Base-by-base conservation (phyloP, 2,888 invertebrate species). In the Capitulum mitella region DNA sequence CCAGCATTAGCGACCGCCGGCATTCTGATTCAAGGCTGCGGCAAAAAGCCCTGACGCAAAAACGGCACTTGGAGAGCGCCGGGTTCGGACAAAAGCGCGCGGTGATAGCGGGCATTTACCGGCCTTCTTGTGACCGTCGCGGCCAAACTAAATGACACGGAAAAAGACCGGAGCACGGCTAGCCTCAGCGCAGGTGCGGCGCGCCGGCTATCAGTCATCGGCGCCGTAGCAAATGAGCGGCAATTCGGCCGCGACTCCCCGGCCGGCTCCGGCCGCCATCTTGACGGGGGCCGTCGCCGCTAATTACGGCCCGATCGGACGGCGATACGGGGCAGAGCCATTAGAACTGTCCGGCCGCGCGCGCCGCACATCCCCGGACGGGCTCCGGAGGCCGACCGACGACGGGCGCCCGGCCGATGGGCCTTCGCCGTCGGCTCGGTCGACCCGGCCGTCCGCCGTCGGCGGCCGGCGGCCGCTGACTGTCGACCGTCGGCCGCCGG, bases 1-100 rank as follows among this genome's bases (percentile, higher is more conserved):
- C 70, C 70, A 14, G 10, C 70, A 70, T 40, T 26, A 40, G 29
- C 40, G 37, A 8, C 70, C 40, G 40, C 3, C 70, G 70, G 70
- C 70, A 70, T 26, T 70, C 22, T 37, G 70, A 70, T 70, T 70
- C 70, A 70, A 70, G 40, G 70, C 37, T 37, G 70, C 26, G 26
- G 70, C 70, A 70, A 70, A 70, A 70, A 70, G 70, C 40, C 34
- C 26, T 10, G 40, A 6, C 70, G 26, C 70, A 70, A 70, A 70
- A 70, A 70, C 26, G 1, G 6, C 70, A 26, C 8, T 70, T 3
- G 0, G 22, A 19, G 70, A 26, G 40, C 26, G 70, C 10, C 70
- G 70, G 8, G 29, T 26, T 16, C 22, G 64, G 32, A 70, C 70
- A 70, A 70, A 70, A 70, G 70, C 34, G 40, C 22, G 37, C 1